Base-by-base conservation (phyloP, 92 coral and sea anemone genomes). In the Meandrina meandrites region DNA sequence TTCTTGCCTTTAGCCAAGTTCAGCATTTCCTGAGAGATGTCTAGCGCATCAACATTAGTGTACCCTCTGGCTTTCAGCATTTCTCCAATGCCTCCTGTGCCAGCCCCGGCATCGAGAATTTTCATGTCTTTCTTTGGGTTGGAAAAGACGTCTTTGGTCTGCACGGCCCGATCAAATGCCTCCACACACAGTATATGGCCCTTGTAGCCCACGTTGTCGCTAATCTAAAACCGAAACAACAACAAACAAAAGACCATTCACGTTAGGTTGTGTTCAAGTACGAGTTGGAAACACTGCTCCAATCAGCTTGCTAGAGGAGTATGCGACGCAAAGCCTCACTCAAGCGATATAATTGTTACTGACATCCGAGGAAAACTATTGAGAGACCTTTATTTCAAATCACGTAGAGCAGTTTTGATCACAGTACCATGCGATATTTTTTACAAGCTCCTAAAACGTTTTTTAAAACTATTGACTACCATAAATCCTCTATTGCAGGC, bases 81-180 rank as follows among this genome's bases (percentile, higher is more conserved):
- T 60, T 92, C 88, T 19, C 94, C 92, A 17, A 92, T 81, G 17
- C 84, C 75, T 34, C 94, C 94, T 2, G 94, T 92, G 13, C 94
- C 94, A 15, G 94, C 94, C 24, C 94, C 94, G 47, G 89, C 94
- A 45, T 92, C 94, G 5, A 92, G 73, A 56, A 92, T 89, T 74
- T 40, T 89, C 60, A 81, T 51, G 71, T 54, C 68, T 81, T 81
- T 81, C 19, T 4, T 17, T 0, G 87, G 80, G 53, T 74, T 74
- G 35, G 73, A 31, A 17, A 47, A 84, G 21, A 84, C 87, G 9
- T 74, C 90, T 14, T 37, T 34, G 17, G 76, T 45, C 5, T 64
- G 14, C 82, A 88, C 14, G 14, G 75, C 80, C 1, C 75, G 76
- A 81, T 88, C 82, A 21, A 88, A 88, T 34, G 81, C 90, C 40